Percentiles rank a stretch among this genome's conserved stretches.
These are phyloP conservation scores for Epistrophe eligans DNA, from an alignment of 2,888 invertebrate species.

Conservation along the genomic window DNA sequence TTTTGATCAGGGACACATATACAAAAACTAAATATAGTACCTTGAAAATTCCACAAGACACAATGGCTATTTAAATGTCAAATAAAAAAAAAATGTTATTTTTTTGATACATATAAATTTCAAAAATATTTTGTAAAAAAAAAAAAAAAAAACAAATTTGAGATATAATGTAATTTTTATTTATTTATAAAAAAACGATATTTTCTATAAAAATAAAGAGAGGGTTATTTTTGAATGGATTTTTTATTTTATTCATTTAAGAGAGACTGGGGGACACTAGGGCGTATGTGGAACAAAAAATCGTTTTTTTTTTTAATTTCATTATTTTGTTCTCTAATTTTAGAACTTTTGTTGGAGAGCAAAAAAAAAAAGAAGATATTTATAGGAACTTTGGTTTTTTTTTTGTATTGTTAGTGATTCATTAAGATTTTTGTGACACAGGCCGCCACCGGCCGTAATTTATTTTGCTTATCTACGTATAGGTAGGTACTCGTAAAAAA, in stretches of 20 bases:
- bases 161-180: no score
- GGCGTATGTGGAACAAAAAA: slow-evolving; percentile 15
- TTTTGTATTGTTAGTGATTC: neutral
- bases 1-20: neutral
- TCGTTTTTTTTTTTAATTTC: no score
- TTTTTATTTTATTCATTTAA: neutral
- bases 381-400: neutral
- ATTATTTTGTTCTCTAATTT: neutral
- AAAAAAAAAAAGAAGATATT: neutral
- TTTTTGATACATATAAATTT: no score
- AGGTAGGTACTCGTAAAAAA: neutral
- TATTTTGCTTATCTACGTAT: neutral
- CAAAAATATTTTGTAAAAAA: no score
- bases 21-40: neutral
- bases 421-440: neutral
- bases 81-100: no score
- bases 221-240: neutral
- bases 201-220: neutral
- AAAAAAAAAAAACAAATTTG: no score
- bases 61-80: no score
- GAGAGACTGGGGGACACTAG: neutral
- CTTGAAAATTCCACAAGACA: no score
- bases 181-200: no score
- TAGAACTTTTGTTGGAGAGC: neutral
- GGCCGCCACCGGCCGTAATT: neutral